Evolutionary conservation across 2,113 vertebrate genomes (phyloP), one percentile per base, ranked within the genome.

Genomic region (Loxodonta africana): DNA sequence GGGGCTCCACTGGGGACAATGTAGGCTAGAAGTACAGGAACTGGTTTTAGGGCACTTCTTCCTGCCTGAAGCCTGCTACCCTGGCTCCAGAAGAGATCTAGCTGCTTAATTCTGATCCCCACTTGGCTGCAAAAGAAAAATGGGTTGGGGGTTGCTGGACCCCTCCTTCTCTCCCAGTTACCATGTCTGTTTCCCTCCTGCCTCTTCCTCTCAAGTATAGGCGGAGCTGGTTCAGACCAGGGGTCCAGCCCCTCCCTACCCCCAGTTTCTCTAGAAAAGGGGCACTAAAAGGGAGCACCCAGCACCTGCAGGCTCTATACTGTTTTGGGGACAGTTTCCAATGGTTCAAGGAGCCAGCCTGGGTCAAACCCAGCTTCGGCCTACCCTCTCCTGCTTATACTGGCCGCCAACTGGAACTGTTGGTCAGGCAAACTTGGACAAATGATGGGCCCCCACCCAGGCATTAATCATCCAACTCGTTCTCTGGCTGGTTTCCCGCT

Each of bases 1-100:
- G 74, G 46, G 21, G 57, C 2, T 41, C 78, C 8, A 9, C 0
- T 0, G 46, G 51, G 44, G n/a, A 51, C 28, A 6, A n/a, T 0
- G 53, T 8, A 53, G 51, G 57, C 78, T 53, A 10, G 41, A 51
- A 48, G 48, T 10, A 3, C 18, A 46, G 73, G 53, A 30, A 62
- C 53, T 28, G 26, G 26, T 10, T 3, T 12, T 15, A 18, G 8
- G 65, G 73, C 14, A 11, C 9, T 41, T 48, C 1, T 14, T 67
- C 53, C 65, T 6, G 46, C 63, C 3, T 0, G 5, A 81, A 30
- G 67, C n/a, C 41, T 83, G 37, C 30, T 12, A 11, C 37, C 11
- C 8, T 33, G 30, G 73, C 53, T n/a, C 20, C 7, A 7, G 37
- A 11, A 12, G 25, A 46, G 80, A 46, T 8, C 65, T 9, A 53